These are phyloP conservation scores for Tetropium fuscum DNA, from an alignment of 2,888 invertebrate genomes.

Conservation along the genomic window DNA sequence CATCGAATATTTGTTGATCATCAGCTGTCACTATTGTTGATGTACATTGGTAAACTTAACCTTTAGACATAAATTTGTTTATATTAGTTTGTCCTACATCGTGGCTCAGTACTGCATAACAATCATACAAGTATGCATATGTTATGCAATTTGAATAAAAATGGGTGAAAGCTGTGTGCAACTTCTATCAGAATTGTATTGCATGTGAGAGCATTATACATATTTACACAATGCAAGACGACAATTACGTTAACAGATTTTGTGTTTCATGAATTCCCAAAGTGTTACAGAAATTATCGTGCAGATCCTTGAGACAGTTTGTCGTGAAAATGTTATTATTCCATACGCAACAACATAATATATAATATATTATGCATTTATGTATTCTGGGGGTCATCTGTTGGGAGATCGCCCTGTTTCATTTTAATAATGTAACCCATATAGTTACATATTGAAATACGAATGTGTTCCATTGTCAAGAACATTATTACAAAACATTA, in stretches of 20 bases:
- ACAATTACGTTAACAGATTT: constrained; percentile 2
- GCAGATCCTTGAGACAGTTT: constrained; percentile 10
- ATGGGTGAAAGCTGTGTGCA: constrained; percentile 15
- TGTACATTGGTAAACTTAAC: not conserved
- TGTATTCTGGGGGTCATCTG: no score
- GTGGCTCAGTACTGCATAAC: constrained; percentile 11
- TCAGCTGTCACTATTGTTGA: not conserved
- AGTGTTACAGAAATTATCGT: not conserved
- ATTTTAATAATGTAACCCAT: no score
- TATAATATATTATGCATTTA: no score
- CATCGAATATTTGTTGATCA: no score
- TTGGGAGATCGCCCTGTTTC: no score
- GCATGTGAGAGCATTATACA: not conserved
- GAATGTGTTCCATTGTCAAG: no score
- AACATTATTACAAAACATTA: no score
- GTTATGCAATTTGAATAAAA: constrained; percentile 17
- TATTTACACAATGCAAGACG: not conserved
- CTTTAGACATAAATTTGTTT: not conserved
- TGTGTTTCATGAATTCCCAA: constrained; percentile 7
- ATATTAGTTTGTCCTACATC: constrained; percentile 3
- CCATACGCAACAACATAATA: no score
- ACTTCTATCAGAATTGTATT: not conserved
- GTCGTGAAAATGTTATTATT: not conserved
- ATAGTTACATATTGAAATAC: no score
- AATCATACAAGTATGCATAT: constrained; percentile 10